Percentiles rank a stretch among this genome's conserved stretches.
Conservation (phyloP, 2,797 vertebrate genomes). For the Helicolenus hilgendorfi region DNA sequence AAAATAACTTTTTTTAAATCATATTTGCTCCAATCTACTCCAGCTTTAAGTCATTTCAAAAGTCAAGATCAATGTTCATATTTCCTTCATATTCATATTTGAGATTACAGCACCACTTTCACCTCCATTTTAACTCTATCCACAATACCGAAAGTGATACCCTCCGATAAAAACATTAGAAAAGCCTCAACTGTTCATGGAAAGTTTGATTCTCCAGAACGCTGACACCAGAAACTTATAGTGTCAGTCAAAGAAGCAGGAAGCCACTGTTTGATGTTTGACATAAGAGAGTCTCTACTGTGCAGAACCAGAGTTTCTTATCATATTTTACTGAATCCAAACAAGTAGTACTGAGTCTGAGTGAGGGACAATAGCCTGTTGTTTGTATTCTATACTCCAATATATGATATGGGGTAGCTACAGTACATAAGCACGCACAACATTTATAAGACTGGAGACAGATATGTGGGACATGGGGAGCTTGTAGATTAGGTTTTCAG, state of each 20-base stretch:
- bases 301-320: neutral
- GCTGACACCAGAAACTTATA: neutral
- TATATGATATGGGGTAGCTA: neutral
- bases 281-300: neutral
- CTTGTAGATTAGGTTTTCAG: slow-evolving; percentile 5
- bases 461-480: neutral
- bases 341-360: neutral
- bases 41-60: neutral
- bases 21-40: too few species aligned
- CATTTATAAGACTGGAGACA: slow-evolving; percentile 5
- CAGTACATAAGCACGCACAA: neutral
- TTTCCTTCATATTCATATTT: neutral
- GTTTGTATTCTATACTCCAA: neutral
- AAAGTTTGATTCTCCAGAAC: neutral
- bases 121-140: neutral
- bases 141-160: neutral
- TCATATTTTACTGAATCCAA: neutral
- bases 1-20: too few species aligned
- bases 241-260: neutral
- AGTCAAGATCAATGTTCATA: neutral
- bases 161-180: neutral
- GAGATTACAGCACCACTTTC: neutral
- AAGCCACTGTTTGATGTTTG: neutral
- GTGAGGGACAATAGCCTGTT: neutral
- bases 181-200: neutral